A percentile compares a stretch with the other conserved stretches of the same genome.
These are phyloP conservation scores for Xanthorhoe designata DNA, from an alignment of 2,888 invertebrate genomes.

Conservation along the genomic window DNA sequence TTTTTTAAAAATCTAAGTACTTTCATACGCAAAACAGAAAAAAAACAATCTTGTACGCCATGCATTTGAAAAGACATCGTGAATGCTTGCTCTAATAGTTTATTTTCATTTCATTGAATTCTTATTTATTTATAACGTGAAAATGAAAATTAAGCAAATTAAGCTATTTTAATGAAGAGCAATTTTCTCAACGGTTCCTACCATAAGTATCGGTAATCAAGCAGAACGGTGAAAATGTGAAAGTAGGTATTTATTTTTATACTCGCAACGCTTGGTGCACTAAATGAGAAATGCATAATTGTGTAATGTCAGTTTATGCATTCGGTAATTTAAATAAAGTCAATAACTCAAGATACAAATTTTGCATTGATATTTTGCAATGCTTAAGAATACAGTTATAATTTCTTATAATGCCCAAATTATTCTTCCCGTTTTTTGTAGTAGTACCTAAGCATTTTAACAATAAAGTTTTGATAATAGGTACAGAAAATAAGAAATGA, in stretches of 20 bases:
- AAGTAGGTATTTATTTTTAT: slow-evolving; percentile 12
- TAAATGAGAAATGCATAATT: not conserved
- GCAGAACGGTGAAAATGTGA: slow-evolving; percentile 11
- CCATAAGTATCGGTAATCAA: slow-evolving; percentile 11
- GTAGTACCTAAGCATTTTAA: no score
- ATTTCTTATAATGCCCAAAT: no score
- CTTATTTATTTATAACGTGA: slow-evolving; percentile 10
- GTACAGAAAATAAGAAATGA: no score
- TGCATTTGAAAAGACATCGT: not conserved
- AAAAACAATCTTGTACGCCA: not conserved
- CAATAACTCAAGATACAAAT: no score
- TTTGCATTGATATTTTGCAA: no score
- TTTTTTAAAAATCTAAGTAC: no score
- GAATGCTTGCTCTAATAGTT: not conserved
- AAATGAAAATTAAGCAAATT: slow-evolving; percentile 30
- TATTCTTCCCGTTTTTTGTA: no score
- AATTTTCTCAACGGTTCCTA: slow-evolving; percentile 11
- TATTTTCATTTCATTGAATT: slow-evolving; percentile 3
- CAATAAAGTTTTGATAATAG: no score
- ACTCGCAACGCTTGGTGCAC: not conserved
- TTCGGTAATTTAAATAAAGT: no score
- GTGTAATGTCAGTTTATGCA: not conserved
- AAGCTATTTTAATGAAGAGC: slow-evolving; percentile 23
- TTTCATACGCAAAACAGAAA: no score
- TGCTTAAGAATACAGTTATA: no score